Percentiles rank a stretch among this genome's conserved stretches.
Evolutionary conservation across 2,113 vertebrate genomes (phyloP).

Genomic region (Geococcyx californianus): DNA sequence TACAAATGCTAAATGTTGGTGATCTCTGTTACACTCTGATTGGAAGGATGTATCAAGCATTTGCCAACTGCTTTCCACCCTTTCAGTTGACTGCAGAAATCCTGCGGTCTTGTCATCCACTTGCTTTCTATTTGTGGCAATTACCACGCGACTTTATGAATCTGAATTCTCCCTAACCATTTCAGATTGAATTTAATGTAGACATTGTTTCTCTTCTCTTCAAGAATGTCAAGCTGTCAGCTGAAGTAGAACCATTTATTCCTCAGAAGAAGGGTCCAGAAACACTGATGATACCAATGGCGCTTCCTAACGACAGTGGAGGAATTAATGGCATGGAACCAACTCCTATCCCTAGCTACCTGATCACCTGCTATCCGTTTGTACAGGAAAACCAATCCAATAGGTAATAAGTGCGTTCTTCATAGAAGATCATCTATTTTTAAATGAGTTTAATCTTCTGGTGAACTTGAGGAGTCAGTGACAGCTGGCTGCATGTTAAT

Average conservation of each 20-base stretch:
- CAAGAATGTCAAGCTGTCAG: constrained; percentile 96
- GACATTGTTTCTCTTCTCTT: constrained; percentile 12
- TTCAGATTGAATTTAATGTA: neutral
- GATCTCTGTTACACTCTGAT: neutral
- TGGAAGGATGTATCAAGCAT: neutral
- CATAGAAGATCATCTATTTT: neutral
- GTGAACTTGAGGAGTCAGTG: neutral
- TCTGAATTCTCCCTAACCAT: neutral
- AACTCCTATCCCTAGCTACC: constrained; percentile 94
- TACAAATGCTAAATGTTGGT: neutral
- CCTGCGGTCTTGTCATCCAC: neutral
- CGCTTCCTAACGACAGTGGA: constrained; percentile 85
- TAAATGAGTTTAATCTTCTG: neutral
- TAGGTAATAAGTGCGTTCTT: constrained; percentile 79
- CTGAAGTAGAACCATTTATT: constrained; percentile 97
- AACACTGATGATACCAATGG: constrained; percentile 89
- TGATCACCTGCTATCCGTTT: constrained; percentile 98
- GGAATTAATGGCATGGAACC: constrained; percentile 84
- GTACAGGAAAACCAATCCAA: constrained; percentile 97
- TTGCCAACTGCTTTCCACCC: neutral
- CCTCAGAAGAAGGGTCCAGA: constrained; percentile 95
- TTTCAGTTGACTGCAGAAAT: neutral
- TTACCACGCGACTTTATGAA: neutral
- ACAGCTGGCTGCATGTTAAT: neutral
- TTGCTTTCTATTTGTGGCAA: neutral